Percentiles rank a stretch among this genome's conserved stretches.
phyloP scores from a whole-genome alignment of 1,140 invertebrate species.

The Panulirus ornatus region DNA sequence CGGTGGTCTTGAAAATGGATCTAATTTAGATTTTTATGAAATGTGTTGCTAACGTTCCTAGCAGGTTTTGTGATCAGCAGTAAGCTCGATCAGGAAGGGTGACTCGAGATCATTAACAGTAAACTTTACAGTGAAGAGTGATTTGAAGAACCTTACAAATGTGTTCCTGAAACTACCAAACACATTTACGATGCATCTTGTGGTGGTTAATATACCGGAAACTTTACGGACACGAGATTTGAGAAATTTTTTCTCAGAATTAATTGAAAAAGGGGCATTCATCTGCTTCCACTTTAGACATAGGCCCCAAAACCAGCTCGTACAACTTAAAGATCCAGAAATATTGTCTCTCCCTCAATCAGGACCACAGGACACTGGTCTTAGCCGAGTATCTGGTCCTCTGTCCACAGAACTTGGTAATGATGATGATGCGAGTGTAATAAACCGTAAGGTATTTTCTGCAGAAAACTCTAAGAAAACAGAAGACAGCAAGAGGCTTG shows the following conservation, averaged over 20 bases:
- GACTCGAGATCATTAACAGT: too few species aligned
- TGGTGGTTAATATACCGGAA: slow-evolving; percentile 27
- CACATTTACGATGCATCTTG: slow-evolving; percentile 40
- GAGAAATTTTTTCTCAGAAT: slow-evolving; percentile 48
- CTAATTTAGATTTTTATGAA: too few species aligned
- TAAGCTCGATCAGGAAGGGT: too few species aligned
- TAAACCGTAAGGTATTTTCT: too few species aligned
- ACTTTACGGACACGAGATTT: slow-evolving; percentile 20
- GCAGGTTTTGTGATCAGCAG: too few species aligned
- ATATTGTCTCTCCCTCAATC: background rate
- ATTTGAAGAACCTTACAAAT: too few species aligned
- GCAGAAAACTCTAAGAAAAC: background rate
- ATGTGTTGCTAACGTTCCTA: too few species aligned
- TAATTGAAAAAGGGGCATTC: slow-evolving; percentile 34
- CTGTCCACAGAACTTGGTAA: too few species aligned
- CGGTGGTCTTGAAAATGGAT: too few species aligned
- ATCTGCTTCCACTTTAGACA: slow-evolving; percentile 50
- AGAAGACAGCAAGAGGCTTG: background rate
- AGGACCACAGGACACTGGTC: background rate
- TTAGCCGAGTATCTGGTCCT: background rate
- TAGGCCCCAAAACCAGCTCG: slow-evolving; percentile 13
- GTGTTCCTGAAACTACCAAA: too few species aligned
- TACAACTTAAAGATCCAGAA: background rate
- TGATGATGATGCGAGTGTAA: too few species aligned
- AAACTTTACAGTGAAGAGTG: too few species aligned